phyloP scores from a whole-genome alignment of 2,888 invertebrate species.

The Noctuana brunneofusca region DNA sequence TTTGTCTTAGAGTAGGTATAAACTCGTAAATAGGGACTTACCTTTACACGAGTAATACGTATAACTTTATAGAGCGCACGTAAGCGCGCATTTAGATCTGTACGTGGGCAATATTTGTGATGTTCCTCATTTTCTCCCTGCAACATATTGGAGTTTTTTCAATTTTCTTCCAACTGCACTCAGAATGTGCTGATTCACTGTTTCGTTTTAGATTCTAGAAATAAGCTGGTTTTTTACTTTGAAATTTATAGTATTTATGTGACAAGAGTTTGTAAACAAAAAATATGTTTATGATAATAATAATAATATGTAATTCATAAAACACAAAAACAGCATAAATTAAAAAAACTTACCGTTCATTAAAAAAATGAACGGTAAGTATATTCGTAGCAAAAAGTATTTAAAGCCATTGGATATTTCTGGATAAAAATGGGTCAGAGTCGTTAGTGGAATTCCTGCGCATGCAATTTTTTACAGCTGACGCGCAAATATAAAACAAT shows the following conservation, averaged over 20 bases:
- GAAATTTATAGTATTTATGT: no score
- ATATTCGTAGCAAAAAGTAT: slow-evolving; percentile 23
- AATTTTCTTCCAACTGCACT: background rate
- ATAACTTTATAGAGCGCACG: no score
- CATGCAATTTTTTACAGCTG: slow-evolving; percentile 33
- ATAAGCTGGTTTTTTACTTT: no score
- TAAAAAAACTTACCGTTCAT: background rate
- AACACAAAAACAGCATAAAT: no score
- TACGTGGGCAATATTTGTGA: background rate
- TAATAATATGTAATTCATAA: no score
- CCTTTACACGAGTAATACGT: no score
- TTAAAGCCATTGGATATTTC: slow-evolving; percentile 26
- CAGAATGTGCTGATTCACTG: background rate
- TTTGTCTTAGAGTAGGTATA: no score
- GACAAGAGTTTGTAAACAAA: no score
- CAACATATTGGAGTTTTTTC: background rate
- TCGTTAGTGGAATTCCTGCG: slow-evolving; percentile 30
- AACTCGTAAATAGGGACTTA: no score
- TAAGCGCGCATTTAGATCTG: no score
- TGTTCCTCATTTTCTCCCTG: background rate
- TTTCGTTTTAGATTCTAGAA: background rate
- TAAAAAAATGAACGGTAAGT: slow-evolving; percentile 7
- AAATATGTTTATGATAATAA: no score
- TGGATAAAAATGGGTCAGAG: slow-evolving; percentile 28
- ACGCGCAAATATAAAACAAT: slow-evolving; percentile 31